Percentiles rank a stretch among this genome's conserved stretches.
Evolutionary conservation across 2,113 vertebrate species (phyloP).

Genomic region (Centrocercus urophasianus): DNA sequence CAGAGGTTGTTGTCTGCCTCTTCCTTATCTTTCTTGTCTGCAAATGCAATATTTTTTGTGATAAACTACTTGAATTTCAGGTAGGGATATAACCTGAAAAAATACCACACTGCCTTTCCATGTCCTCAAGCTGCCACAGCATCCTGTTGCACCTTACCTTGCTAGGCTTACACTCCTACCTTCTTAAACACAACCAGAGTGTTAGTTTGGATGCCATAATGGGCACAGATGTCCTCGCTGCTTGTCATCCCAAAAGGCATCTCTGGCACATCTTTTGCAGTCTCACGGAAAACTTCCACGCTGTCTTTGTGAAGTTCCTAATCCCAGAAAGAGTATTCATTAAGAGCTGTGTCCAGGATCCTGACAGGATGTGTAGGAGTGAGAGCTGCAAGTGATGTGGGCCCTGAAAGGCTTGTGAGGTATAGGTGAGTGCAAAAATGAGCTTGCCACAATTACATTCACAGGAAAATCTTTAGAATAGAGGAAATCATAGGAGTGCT

Average conservation of each 20-base stretch:
- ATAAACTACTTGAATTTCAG: neutral
- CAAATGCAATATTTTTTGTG: neutral
- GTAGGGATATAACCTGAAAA: neutral
- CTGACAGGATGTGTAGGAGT: neutral
- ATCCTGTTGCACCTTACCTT: neutral
- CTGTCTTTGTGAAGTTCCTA: constrained; percentile 81
- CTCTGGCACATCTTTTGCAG: constrained; percentile 85
- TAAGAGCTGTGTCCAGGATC: neutral
- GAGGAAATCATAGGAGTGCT: neutral
- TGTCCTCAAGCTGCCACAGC: neutral
- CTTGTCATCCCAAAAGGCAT: constrained; percentile 82
- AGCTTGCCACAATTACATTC: neutral
- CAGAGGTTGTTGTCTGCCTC: neutral
- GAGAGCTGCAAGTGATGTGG: neutral
- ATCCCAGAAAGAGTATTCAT: neutral
- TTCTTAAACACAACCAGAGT: constrained; percentile 85
- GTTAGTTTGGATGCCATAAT: constrained; percentile 78
- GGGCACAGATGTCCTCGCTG: constrained; percentile 64
- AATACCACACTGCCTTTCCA: neutral
- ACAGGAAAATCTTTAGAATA: neutral
- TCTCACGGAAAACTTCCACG: constrained; percentile 80
- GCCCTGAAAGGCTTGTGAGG: neutral
- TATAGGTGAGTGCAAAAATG: neutral
- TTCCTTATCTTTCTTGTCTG: neutral
- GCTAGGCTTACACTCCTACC: constrained; percentile 72